Base-by-base conservation (phyloP, 1,140 invertebrate genomes). In the Drosophila ambigua region DNA sequence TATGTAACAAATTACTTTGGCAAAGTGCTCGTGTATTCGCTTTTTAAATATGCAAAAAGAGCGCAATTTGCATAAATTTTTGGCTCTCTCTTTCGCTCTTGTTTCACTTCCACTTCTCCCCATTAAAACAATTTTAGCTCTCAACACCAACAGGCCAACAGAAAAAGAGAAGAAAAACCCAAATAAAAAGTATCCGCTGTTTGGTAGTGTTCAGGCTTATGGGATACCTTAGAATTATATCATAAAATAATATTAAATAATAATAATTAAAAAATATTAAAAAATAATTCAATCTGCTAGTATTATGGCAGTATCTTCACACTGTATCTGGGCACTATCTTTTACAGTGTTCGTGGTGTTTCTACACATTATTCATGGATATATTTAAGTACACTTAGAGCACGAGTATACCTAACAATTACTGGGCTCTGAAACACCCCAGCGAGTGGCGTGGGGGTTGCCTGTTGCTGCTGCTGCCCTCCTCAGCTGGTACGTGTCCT, bases 1-100 rank as follows among this genome's bases (percentile, higher is more conserved):
- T 89, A 89, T 89, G 85, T 89, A 78, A 83, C 77, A 87, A 90
- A 89, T 84, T 90, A 90, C 82, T 85, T 90, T 91, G 79, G 74
- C 72, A 91, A 91, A 91, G 90, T 90, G 90, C 90, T 91, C 90
- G 82, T 91, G 85, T 90, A 91, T 88, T 90, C 85, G 85, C 90
- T 90, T 90, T 91, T 91, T 91, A 91, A 91, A 91, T 91, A 91
- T 91, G 90, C 90, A 91, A 91, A 91, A 91, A 91, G 90, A 91
- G 82, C 80, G 82, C 90, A 91, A 91, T 91, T 91, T 91, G 75
- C 90, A 91, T 91, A 91, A 90, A 91, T 91, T 91, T 71, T 69
- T 58, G 64, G 35, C 11, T 39, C 35, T 39, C 35, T 39, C 11
- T 5, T 13, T 39, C 35, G 9, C 9, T 39, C 35, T 35, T 11